A percentile compares a stretch with the other conserved stretches of the same genome.
phyloP scores from a whole-genome alignment of 2,888 invertebrate genomes.

The Lepidocyrtinus sp. region DNA sequence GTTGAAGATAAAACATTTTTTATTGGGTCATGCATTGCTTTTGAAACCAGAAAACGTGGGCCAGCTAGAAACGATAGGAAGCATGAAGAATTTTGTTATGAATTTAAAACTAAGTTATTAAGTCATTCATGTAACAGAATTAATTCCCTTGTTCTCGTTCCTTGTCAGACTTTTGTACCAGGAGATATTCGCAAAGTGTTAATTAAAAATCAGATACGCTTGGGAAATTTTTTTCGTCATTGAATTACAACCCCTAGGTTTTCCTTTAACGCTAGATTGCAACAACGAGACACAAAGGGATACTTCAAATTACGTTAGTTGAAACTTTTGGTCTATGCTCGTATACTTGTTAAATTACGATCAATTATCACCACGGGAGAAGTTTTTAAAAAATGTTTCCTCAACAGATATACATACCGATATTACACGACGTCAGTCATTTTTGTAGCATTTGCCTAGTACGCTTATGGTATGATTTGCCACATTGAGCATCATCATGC shows the following conservation, averaged over 20 bases:
- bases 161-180: not conserved
- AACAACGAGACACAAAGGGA: not conserved
- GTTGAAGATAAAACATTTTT: no score
- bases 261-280: no score
- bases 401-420: no score
- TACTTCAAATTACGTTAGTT: not conserved
- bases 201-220: conserved; percentile 6
- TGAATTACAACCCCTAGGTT: not conserved
- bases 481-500: no score
- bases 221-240: not conserved
- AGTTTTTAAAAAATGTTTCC: not conserved
- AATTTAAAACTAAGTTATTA: no score
- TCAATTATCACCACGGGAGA: conserved; percentile 18
- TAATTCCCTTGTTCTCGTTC: not conserved
- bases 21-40: no score
- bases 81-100: no score
- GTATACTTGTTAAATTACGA: not conserved
- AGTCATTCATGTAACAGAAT: not conserved
- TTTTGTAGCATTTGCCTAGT: no score
- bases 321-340: not conserved
- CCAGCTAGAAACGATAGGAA: no score
- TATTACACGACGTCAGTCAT: no score
- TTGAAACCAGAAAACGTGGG: no score
- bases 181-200: not conserved
- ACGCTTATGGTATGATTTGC: no score